Percentiles rank a stretch among this genome's conserved stretches.
Evolutionary conservation across 1,140 invertebrate species (phyloP).

Genomic region (Drosophila elegans): DNA sequence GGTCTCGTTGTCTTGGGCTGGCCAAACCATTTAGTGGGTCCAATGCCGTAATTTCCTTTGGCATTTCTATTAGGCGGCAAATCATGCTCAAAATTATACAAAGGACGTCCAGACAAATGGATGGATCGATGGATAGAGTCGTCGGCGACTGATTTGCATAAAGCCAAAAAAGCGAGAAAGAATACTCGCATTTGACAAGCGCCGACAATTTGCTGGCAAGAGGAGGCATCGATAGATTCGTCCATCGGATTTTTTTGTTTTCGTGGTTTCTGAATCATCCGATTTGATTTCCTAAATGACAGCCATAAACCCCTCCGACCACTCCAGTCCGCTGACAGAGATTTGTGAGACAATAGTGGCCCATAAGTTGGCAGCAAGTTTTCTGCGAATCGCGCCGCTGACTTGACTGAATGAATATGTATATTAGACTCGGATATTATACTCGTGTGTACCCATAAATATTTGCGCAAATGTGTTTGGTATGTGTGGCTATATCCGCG

Average conservation of each 20-base stretch:
- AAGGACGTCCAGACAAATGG: conserved; percentile 43
- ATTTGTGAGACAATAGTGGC: conserved; percentile 40
- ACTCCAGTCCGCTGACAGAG: conserved; percentile 28
- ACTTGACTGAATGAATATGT: conserved; percentile 62
- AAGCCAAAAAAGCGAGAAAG: conserved; percentile 24
- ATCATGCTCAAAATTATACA: conserved; percentile 70
- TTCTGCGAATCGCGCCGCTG: conserved; percentile 39
- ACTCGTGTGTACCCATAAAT: conserved; percentile 18
- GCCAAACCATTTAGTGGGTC: conserved; percentile 61
- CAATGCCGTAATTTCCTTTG: conserved; percentile 66
- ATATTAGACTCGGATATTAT: conserved; percentile 13
- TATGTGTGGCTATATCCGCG: conserved; percentile 29
- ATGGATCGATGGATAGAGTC: conserved; percentile 26
- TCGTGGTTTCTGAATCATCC: conserved; percentile 63
- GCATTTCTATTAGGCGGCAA: conserved; percentile 58
- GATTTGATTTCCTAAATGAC: conserved; percentile 74
- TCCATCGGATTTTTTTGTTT: conserved; percentile 19
- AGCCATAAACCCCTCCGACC: conserved; percentile 49
- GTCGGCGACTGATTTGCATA: conserved; percentile 57
- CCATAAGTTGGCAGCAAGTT: conserved; percentile 60
- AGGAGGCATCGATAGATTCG: conserved; percentile 47
- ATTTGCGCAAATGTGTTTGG: conserved; percentile 28
- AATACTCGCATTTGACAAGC: conserved; percentile 27
- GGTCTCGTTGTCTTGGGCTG: conserved; percentile 27
- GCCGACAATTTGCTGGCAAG: conserved; percentile 50